phyloP scores from a whole-genome alignment of 2,888 invertebrate genomes.

The Callosobruchus maculatus region DNA sequence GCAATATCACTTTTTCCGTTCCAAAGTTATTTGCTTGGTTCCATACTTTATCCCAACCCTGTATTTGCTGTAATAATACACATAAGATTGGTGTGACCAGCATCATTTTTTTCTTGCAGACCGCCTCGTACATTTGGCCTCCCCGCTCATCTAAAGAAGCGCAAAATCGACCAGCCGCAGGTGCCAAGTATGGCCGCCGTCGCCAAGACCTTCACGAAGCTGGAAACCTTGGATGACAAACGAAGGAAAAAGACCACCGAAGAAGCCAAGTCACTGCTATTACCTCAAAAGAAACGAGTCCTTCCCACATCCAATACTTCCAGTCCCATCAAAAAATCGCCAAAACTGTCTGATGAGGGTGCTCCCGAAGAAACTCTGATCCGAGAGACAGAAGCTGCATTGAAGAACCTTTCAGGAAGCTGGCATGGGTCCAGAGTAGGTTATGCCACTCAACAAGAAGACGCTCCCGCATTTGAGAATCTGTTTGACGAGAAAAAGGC shows the following conservation, averaged over 20 bases:
- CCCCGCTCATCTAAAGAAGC: constrained; percentile 61
- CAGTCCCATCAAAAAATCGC: constrained; percentile 47
- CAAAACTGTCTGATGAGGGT: constrained; percentile 47
- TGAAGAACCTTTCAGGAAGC: constrained; percentile 82
- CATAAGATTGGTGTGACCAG: neutral
- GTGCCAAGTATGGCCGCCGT: constrained; percentile 38
- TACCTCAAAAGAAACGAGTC: constrained; percentile 61
- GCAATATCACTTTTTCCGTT: too few relatives aligned
- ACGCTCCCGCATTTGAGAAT: constrained; percentile 78
- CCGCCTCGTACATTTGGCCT: constrained; percentile 45
- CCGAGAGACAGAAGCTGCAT: constrained; percentile 82
- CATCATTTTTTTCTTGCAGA: constrained; percentile 36
- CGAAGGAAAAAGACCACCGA: constrained; percentile 51
- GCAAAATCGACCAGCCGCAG: constrained; percentile 56
- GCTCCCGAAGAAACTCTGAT: constrained; percentile 77
- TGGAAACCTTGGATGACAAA: constrained; percentile 44
- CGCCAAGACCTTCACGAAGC: constrained; percentile 36
- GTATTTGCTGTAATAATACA: too few relatives aligned
- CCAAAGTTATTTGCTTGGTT: too few relatives aligned
- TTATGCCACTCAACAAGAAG: constrained; percentile 67
- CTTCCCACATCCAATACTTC: constrained; percentile 39
- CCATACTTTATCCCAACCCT: too few relatives aligned
- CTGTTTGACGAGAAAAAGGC: constrained; percentile 79
- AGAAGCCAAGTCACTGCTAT: constrained; percentile 46
- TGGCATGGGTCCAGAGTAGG: constrained; percentile 71